Base-by-base conservation (phyloP, 37 sponge, comb jelly and placozoan species). In the Axinella damicornis region DNA sequence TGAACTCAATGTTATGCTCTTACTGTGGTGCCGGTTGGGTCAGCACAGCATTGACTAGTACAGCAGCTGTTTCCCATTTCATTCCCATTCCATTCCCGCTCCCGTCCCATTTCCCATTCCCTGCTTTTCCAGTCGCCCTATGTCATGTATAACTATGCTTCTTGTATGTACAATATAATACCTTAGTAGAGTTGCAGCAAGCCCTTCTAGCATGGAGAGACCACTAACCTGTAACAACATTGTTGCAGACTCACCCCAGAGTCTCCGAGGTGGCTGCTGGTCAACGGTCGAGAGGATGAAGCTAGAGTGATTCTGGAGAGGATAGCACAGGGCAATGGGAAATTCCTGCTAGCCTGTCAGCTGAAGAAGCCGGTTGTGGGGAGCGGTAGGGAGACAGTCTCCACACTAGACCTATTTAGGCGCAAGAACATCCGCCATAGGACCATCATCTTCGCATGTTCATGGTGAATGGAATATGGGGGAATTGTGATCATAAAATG, bases 221-320 rank as follows among this genome's bases (percentile, higher is more conserved):
- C n/a, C n/a, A n/a, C n/a, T n/a, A n/a, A n/a, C n/a, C n/a, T n/a
- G n/a, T n/a, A n/a, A n/a, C n/a, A n/a, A n/a, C n/a, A n/a, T n/a
- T n/a, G 46, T 46, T 32, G 20, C 53, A 88, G 89, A 21, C 46
- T 28, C 31, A 53, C 83, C 31, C 89, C 89, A 72, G 84, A 83
- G 57, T 89, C 89, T 78, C 89, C 89, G 0, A 74, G 84, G 16
- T 89, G 89, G 89, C 72, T 89, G 40, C 67, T 89, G 31, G 64
- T 83, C 22, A 69, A 56, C 22, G 84, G 84, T 1, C 28, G 70
- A 24, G 79, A 53, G 30, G 78, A 62, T 13, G 79, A 89, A 35
- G 89, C 89, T 0, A 68, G 52, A 63, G 38, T 21, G 16, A 73
- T 83, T 28, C 68, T 89, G 24, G 36, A 13, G 16, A 30, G 21